These are phyloP conservation scores for Sorex fumeus DNA, from an alignment of 2,113 vertebrate genomes.

Conservation along the genomic window DNA sequence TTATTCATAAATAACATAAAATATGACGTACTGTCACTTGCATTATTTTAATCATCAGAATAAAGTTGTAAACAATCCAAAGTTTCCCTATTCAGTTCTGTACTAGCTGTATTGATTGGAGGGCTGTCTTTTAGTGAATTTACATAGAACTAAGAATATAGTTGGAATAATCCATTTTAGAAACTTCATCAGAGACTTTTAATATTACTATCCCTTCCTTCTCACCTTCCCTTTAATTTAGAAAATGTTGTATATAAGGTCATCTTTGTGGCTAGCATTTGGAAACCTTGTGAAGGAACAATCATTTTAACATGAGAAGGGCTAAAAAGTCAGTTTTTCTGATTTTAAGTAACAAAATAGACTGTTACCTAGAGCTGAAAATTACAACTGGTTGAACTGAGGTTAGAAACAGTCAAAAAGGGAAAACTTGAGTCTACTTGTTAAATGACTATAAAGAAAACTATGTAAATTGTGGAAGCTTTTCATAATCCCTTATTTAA, in stretches of 20 bases:
- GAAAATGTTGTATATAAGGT: conserved; percentile 31
- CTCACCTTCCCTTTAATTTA: not conserved
- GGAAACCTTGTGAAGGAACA: conserved; percentile 18
- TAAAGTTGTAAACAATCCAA: conserved; percentile 6
- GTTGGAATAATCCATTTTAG: not conserved
- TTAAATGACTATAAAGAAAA: conserved; percentile 65
- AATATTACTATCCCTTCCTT: not conserved
- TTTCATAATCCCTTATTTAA: conserved; percentile 81
- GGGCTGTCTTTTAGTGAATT: not conserved
- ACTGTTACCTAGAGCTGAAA: not conserved
- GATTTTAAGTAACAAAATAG: conserved; percentile 15
- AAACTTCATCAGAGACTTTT: not conserved
- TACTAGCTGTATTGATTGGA: not conserved
- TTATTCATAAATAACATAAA: conserved; percentile 39
- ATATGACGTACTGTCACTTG: not conserved
- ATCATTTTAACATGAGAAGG: not conserved
- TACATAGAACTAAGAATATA: not conserved
- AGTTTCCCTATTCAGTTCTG: not conserved
- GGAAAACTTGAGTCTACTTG: conserved; percentile 76
- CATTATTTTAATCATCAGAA: conserved; percentile 51
- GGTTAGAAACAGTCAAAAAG: conserved; percentile 72
- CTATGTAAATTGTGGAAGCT: conserved; percentile 77
- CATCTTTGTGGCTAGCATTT: conserved; percentile 5
- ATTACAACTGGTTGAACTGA: not conserved
- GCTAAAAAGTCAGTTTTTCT: not conserved